Evolutionary conservation across 2,113 vertebrate genomes (phyloP), one percentile per base, ranked within the genome.

Genomic region (Antechinus stuartii): DNA sequence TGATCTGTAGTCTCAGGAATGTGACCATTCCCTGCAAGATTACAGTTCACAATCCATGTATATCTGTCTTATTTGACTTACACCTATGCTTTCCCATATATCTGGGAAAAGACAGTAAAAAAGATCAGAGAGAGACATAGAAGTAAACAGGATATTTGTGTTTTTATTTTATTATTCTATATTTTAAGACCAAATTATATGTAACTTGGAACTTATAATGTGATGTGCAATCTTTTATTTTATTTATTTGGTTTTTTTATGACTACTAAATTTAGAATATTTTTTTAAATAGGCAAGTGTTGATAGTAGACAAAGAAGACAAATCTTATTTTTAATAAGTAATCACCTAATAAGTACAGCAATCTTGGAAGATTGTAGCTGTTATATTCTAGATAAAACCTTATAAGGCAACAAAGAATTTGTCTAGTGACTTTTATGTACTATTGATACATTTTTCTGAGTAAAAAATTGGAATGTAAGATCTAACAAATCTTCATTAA

Each of bases 401-500:
- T n/a, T 35, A 76, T 11, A 76, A 6, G 61, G 16, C 61, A 76
- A 76, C 35, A 76, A n/a, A 19, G 14, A 76, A 76, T 76, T 76
- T n/a, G 30, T 76, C 35, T n/a, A 76, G 35, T 19, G 35, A 76
- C 61, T 76, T 16, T 1, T 76, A n/a, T n/a, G 4, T 76, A 76
- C 35, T 76, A n/a, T n/a, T n/a, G n/a, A 76, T 14, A 16, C 12
- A n/a, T 76, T 76, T 76, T 76, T 19, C 61, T n/a, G 14, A n/a
- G n/a, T 76, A 14, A 76, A n/a, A n/a, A 76, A n/a, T n/a, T 76
- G 14, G 3, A 76, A 76, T 7, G 30, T 19, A n/a, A 14, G 35
- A 4, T 19, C 61, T 76, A 76, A 68, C 35, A n/a, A 68, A 68
- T 14, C 30, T 94, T 96, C 68, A 55, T 92, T 54, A 95, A 56